Base-by-base conservation (phyloP, 2,888 invertebrate genomes). In the Actias luna region DNA sequence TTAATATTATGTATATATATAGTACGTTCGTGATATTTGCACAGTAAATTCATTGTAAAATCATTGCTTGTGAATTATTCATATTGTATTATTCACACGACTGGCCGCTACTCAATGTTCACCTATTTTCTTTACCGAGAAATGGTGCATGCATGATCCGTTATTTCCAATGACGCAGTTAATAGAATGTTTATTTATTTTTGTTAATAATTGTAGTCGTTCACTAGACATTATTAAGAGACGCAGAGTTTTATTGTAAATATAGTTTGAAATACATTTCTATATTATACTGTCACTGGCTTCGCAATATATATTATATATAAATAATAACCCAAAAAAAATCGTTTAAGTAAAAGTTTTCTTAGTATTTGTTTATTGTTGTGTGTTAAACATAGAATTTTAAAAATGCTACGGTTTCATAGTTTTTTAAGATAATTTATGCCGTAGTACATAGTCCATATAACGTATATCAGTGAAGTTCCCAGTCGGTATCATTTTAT, bases 101-200 rank as follows among this genome's bases (percentile, higher is more conserved):
- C 73, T 70, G 68, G 65, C 69, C 68, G 70, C 70, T 66, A 67
- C 69, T 71, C 71, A 70, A 65, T 65, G 69, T 72, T 81, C 78
- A 83, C 87, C 87, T 75, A 87, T 84, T 87, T 87, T 82, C 79
- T 78, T 79, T 85, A 79, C 83, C 74, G 62, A 77, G 84, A 80
- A 85, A 66, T 71, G 67, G 69, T 65, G 69, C 64, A 67, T 69
- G 62, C 66, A 67, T 62, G 64, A 68, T 60, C 69, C 66, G 70
- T 69, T 73, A 70, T 71, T 69, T 69, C 60, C 64, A 70, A 68
- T 69, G 59, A 67, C 67, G 65, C 62, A 59, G 52, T 39, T 50
- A 50, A 50, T 50, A 12, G 25, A 4, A 50, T 25, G 46, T 12
- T 50, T 50, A 50, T 50, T 50, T 50, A 50, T 50, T 22, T 50